Evolutionary conservation across 1,140 invertebrate species (phyloP).

Genomic region (Phortica variegata): DNA sequence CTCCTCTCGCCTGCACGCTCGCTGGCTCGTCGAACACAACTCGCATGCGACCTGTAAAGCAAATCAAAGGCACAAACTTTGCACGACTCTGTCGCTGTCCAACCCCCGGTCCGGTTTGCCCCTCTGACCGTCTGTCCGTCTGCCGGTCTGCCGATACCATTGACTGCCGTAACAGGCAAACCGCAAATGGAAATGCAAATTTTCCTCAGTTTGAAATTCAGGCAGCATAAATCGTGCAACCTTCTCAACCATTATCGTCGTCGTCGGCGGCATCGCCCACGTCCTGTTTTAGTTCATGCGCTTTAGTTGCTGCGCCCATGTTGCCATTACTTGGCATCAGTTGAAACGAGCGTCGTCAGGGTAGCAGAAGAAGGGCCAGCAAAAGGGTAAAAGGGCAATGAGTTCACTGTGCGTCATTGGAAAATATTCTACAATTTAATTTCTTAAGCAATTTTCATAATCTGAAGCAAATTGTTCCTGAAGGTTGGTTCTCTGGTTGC

Average conservation of each 20-base stretch:
- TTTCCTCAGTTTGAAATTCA: constrained; percentile 15
- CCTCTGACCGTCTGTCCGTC: too few species aligned
- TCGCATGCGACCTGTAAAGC: constrained; percentile 21
- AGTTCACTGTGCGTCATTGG: too few species aligned
- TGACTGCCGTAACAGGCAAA: too few species aligned
- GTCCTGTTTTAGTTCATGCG: neutral
- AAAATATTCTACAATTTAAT: constrained; percentile 43
- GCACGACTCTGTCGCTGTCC: neutral
- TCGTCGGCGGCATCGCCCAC: neutral
- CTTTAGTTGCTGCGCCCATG: too few species aligned
- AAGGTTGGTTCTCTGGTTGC: constrained; percentile 41
- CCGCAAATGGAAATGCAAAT: constrained; percentile 53
- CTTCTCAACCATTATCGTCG: neutral
- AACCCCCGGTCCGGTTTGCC: too few species aligned
- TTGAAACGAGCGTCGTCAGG: too few species aligned
- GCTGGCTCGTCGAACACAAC: constrained; percentile 17
- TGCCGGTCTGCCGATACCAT: too few species aligned
- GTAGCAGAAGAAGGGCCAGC: too few species aligned
- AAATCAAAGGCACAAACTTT: constrained; percentile 36
- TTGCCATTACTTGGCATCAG: too few species aligned
- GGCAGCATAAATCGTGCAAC: neutral
- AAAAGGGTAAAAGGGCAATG: too few species aligned
- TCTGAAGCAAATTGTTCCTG: constrained; percentile 56
- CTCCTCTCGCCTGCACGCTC: constrained; percentile 25
- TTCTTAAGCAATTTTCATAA: constrained; percentile 57